Percentiles rank a stretch among this genome's conserved stretches.
These are phyloP conservation scores for Rissa tridactyla DNA, from an alignment of 2,113 vertebrate genomes.

Conservation along the genomic window DNA sequence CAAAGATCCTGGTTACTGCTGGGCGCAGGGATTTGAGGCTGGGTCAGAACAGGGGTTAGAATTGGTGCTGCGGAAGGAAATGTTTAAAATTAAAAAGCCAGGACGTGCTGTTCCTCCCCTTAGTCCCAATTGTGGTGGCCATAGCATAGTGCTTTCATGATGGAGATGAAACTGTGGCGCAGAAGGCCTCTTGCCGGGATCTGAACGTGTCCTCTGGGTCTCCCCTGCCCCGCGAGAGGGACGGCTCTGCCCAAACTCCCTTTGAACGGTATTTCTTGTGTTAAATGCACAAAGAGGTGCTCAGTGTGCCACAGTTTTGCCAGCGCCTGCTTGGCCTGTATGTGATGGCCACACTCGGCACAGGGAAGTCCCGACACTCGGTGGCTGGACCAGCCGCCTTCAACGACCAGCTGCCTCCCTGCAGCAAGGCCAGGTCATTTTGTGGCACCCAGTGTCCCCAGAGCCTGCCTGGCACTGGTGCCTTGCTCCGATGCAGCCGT, in stretches of 20 bases:
- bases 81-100: not conserved
- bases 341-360: accelerated
- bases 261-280: not conserved
- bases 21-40: not conserved
- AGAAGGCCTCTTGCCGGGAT: not conserved
- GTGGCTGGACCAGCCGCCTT: not conserved
- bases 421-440: not conserved
- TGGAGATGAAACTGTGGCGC: accelerated
- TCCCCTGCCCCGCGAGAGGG: accelerated
- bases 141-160: accelerated
- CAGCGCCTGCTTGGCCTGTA: not conserved
- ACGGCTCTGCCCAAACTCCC: not conserved
- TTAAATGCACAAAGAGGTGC: not conserved
- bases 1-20: not conserved
- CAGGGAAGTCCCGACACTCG: accelerated
- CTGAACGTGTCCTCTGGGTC: not conserved
- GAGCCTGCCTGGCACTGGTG: not conserved
- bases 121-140: not conserved
- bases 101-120: not conserved
- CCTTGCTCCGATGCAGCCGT: not conserved
- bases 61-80: not conserved
- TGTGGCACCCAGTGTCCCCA: not conserved
- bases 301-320: accelerated
- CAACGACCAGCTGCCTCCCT: not conserved
- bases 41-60: not conserved